Conservation (phyloP, 2,113 vertebrate genomes). For the Psettodes erumei region DNA sequence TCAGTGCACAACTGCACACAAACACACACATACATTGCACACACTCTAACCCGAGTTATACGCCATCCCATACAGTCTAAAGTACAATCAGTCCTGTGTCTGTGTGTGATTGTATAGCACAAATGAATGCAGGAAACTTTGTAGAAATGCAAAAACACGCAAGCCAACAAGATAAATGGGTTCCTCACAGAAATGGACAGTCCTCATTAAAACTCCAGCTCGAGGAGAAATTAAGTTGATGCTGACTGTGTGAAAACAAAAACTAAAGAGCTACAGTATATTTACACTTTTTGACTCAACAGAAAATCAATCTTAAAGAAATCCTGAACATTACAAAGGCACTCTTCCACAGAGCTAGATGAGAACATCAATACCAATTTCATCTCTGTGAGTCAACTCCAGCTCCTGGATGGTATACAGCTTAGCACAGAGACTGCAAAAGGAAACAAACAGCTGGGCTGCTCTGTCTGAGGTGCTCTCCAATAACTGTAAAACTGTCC, state of each 20-base stretch:
- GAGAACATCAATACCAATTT: slow-evolving; percentile 13
- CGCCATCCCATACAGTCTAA: neutral
- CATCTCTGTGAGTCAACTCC: neutral
- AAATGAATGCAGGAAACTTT: slow-evolving; percentile 7
- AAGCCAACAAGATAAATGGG: slow-evolving; percentile 36
- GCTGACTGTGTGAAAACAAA: slow-evolving; percentile 33
- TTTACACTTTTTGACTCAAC: slow-evolving; percentile 15
- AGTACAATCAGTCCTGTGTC: neutral
- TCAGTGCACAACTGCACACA: neutral
- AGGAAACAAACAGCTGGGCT: neutral
- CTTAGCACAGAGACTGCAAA: neutral
- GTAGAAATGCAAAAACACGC: neutral
- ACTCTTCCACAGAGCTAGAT: neutral
- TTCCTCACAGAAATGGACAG: slow-evolving; percentile 23
- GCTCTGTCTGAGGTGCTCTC: neutral
- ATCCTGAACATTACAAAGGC: neutral
- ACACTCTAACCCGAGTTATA: neutral
- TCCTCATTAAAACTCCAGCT: slow-evolving; percentile 27
- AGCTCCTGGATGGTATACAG: neutral
- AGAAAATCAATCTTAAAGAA: slow-evolving; percentile 23
- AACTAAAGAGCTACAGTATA: slow-evolving; percentile 9
- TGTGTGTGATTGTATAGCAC: neutral
- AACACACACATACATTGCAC: neutral
- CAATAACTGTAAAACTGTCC: neutral
- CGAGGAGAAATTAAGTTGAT: slow-evolving; percentile 21